Percentiles rank a stretch among this genome's conserved stretches.
Evolutionary conservation across 2,888 invertebrate species (phyloP).

Genomic region (Orchesella flavescens): DNA sequence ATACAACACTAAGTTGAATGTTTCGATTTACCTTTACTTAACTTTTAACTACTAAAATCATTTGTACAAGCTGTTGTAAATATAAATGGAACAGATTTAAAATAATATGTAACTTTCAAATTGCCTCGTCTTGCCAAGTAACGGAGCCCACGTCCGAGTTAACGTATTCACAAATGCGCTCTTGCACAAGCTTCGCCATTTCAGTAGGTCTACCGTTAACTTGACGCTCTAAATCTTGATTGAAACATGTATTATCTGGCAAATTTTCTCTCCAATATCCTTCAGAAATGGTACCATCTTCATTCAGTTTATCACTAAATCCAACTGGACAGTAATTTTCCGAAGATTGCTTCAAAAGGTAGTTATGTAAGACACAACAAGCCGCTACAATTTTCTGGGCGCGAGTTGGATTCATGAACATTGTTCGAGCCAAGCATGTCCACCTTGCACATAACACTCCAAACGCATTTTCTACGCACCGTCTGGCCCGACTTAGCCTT

Average conservation of each 20-base stretch:
- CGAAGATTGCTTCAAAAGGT: slow-evolving; percentile 1
- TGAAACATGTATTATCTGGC: not conserved
- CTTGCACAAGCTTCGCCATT: slow-evolving; percentile 3
- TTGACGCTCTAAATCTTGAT: not conserved
- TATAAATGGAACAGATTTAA: too few species aligned
- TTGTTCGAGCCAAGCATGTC: slow-evolving; percentile 41
- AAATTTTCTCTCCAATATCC: slow-evolving; percentile 4
- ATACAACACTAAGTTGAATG: too few species aligned
- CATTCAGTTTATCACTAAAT: slow-evolving; percentile 23
- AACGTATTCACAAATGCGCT: slow-evolving; percentile 28
- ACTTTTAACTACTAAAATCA: too few species aligned
- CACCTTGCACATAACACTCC: slow-evolving; percentile 53
- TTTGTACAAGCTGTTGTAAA: too few species aligned
- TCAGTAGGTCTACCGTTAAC: not conserved
- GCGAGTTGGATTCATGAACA: slow-evolving; percentile 35
- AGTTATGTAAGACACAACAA: slow-evolving; percentile 51
- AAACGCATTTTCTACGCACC: slow-evolving; percentile 55
- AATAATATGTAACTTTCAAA: too few species aligned
- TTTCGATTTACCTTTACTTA: too few species aligned
- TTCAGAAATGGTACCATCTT: slow-evolving; percentile 17
- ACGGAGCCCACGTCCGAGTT: slow-evolving; percentile 20
- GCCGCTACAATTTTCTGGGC: slow-evolving; percentile 47
- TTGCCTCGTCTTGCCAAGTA: slow-evolving; percentile 44
- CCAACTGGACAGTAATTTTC: slow-evolving; percentile 39
- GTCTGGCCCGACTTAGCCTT: slow-evolving; percentile 49